phyloP scores from a whole-genome alignment of 2,113 vertebrate species.

The Plotosus lineatus region DNA sequence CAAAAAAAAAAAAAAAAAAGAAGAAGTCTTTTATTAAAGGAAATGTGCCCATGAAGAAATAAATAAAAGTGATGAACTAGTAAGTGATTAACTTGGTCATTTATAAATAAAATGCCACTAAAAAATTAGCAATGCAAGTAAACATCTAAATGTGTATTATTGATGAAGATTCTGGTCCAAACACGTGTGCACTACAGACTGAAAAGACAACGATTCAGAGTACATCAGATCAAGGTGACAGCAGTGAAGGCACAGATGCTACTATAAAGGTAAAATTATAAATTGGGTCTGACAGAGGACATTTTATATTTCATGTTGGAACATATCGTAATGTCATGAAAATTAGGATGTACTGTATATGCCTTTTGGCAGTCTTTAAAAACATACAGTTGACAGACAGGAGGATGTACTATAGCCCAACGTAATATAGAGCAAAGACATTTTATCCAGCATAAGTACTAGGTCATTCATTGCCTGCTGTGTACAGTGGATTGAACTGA shows the following conservation, averaged over 20 bases:
- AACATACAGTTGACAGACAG: neutral
- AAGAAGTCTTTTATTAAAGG: neutral
- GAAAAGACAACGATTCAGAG: neutral
- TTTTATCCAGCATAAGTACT: conserved; percentile 4
- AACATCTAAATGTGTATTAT: conserved; percentile 4
- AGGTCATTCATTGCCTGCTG: neutral
- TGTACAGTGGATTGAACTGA: conserved; percentile 48
- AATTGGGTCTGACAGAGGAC: neutral
- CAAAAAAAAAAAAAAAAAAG: neutral
- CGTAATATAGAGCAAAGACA: neutral
- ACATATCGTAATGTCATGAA: neutral
- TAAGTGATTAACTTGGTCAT: neutral
- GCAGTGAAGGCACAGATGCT: conserved; percentile 1
- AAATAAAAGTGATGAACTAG: neutral
- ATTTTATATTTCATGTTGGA: neutral
- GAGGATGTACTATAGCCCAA: neutral
- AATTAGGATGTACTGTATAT: neutral
- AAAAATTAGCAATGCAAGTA: neutral
- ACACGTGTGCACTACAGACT: neutral
- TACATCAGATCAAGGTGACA: conserved; percentile 39
- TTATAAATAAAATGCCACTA: neutral
- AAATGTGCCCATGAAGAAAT: neutral
- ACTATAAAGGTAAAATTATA: conserved; percentile 59
- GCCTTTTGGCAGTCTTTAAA: neutral
- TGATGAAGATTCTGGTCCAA: neutral